These are phyloP conservation scores for Streptopelia turtur DNA, from an alignment of 2,797 vertebrate genomes.

Conservation along the genomic window DNA sequence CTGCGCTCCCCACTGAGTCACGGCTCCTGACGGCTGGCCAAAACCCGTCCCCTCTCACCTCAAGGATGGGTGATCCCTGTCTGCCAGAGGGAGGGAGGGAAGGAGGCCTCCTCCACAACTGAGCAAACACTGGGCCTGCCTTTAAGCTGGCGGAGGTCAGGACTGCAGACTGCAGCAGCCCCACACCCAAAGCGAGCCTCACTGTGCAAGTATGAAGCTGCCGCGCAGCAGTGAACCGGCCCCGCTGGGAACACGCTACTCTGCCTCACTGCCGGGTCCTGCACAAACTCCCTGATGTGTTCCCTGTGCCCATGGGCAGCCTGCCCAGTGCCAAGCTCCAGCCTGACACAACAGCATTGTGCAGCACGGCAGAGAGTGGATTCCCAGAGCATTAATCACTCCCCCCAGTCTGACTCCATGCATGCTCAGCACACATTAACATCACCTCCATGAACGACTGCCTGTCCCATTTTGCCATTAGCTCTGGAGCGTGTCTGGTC, in stretches of 20 bases:
- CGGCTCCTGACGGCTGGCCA: not conserved
- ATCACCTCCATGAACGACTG: constrained; percentile 7
- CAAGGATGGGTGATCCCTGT: constrained; percentile 3
- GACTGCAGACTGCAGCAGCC: not conserved
- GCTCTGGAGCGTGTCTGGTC: not conserved
- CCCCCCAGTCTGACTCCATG: not conserved
- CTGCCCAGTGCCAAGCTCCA: not conserved
- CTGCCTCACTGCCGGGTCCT: not conserved
- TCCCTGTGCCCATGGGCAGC: not conserved
- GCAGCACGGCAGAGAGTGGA: not conserved
- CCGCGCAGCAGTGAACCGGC: not conserved
- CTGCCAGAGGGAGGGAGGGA: not conserved
- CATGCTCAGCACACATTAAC: constrained; percentile 10
- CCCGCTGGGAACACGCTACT: not conserved
- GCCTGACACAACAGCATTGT: constrained; percentile 35
- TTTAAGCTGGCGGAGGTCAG: not conserved
- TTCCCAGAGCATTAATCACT: constrained; percentile 56
- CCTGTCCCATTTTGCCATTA: not conserved
- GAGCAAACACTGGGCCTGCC: not conserved
- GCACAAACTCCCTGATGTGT: constrained; percentile 29
- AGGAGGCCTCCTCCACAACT: not conserved
- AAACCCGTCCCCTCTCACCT: constrained; percentile 43
- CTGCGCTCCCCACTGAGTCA: constrained; percentile 46
- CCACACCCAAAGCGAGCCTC: constrained; percentile 13
- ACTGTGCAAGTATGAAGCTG: constrained; percentile 18